Evolutionary conservation across 2,113 vertebrate genomes (phyloP).

Genomic region (Rhinogobius similis): DNA sequence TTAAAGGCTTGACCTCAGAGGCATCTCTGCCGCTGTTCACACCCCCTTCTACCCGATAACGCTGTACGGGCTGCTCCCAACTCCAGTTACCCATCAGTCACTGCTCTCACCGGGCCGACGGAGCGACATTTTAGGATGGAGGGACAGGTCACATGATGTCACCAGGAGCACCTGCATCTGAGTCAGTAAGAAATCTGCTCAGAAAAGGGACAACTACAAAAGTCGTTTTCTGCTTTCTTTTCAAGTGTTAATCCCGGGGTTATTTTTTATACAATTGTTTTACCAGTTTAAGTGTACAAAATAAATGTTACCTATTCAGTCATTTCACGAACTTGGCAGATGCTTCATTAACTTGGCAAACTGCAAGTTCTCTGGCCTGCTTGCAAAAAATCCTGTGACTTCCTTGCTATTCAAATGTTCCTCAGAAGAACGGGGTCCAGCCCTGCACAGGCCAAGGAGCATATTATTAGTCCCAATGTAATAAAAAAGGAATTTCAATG

Average conservation of each 20-base stretch:
- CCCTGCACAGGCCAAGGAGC: neutral
- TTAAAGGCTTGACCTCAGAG: slow-evolving; percentile 87
- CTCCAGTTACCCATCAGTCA: slow-evolving; percentile 74
- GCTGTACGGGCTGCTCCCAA: slow-evolving; percentile 72
- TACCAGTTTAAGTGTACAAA: neutral
- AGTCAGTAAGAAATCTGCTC: slow-evolving; percentile 5
- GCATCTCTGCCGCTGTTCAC: slow-evolving; percentile 86
- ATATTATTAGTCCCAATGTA: slow-evolving; percentile 44
- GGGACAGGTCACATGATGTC: neutral
- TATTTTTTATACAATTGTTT: neutral
- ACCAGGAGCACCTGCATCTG: slow-evolving; percentile 14
- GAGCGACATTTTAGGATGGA: slow-evolving; percentile 10
- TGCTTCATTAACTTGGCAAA: neutral
- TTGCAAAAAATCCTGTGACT: neutral
- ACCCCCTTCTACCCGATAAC: slow-evolving; percentile 76
- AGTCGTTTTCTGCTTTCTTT: neutral
- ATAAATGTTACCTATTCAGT: neutral
- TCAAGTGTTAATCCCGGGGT: neutral
- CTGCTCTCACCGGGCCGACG: slow-evolving; percentile 31
- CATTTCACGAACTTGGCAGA: neutral
- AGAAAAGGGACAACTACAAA: neutral
- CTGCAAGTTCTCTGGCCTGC: neutral
- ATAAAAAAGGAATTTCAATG: slow-evolving; percentile 61
- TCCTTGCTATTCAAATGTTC: neutral
- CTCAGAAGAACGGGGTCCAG: neutral